Conservation (phyloP, 2,797 vertebrate species). For the Mus minutoides region DNA sequence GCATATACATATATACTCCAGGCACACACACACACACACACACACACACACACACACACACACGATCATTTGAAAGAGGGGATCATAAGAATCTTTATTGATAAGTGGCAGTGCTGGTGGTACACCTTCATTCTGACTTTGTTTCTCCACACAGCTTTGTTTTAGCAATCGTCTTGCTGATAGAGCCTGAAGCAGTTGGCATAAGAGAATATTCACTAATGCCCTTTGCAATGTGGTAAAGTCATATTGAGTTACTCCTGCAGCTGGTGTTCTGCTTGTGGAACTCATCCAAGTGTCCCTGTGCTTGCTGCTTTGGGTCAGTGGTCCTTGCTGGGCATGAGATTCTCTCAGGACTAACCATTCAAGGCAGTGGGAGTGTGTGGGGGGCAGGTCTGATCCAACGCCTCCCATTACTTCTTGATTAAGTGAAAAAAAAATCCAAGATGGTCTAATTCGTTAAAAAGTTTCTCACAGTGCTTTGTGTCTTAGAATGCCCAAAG, state of each 20-base stretch:
- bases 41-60: neutral
- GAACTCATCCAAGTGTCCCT: constrained; percentile 93
- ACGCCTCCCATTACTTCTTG: constrained; percentile 92
- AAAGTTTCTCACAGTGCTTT: constrained; percentile 94
- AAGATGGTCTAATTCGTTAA: constrained; percentile 96
- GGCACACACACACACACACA: neutral
- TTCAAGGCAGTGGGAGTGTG: constrained; percentile 81
- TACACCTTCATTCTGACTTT: constrained; percentile 87
- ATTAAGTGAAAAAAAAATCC: constrained; percentile 93
- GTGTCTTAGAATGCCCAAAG: constrained; percentile 98
- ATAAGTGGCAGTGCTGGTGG: constrained; percentile 91
- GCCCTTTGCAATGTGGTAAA: constrained; percentile 94
- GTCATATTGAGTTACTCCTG: constrained; percentile 95
- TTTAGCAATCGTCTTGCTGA: constrained; percentile 81
- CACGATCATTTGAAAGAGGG: neutral
- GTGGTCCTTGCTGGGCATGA: constrained; percentile 94
- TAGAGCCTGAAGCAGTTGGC: constrained; percentile 76
- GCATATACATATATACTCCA: neutral
- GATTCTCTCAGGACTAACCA: constrained; percentile 94
- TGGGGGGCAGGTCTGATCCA: constrained; percentile 89
- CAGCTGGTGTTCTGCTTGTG: constrained; percentile 94
- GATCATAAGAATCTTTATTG: neutral
- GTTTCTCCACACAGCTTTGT: constrained; percentile 93
- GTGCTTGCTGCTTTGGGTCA: constrained; percentile 94
- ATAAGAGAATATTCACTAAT: constrained; percentile 92